Base-by-base conservation (phyloP, 2,113 vertebrate species). In the Corydoras sp. region DNA sequence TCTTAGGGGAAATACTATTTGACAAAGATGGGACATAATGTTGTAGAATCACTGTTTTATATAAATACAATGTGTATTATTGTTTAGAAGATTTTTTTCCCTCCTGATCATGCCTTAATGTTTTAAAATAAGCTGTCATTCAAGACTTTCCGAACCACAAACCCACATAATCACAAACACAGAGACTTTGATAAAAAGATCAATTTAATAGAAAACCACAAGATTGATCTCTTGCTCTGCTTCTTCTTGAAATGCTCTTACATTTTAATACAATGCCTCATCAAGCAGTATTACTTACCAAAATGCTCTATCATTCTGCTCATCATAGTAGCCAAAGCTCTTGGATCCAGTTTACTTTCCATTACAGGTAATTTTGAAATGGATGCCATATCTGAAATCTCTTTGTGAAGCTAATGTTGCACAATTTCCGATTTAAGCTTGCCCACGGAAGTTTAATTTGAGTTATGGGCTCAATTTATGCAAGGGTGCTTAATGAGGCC, bases 311-410 rank as follows among this genome's bases (percentile, higher is more conserved):
- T 69, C 13, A 8, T 66, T 14, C n/a, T 18, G 12, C 60, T 71
- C 14, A 61, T 61, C 48, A 12, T 24, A 3, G 15, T 15, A 56
- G 15, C 13, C 56, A 24, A 48, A 54, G 30, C 48, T 24, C 29
- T 51, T 15, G 13, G 5, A 35, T 62, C 49, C 29, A 35, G 24
- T 31, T 55, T 55, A 49, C 10, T 60, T 63, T 63, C 3, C 12
- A 49, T 70, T 62, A 32, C 58, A 62, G 58, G 29, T 62, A 53
- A 53, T 63, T 62, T 71, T 55, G 50, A 50, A 69, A 61, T 61
- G 48, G 58, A 69, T 51, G 24, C 24, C 35, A 11, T 67, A 56
- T 56, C 53, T n/a, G 7, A 13, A 32, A 69, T 50, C 60, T 61
- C 58, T 62, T 62, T 24, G n/a, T 9, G 30, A 55, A 61, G 50